Evolutionary conservation across 2,797 vertebrate genomes (phyloP).

Genomic region (Cheirogaleus major): DNA sequence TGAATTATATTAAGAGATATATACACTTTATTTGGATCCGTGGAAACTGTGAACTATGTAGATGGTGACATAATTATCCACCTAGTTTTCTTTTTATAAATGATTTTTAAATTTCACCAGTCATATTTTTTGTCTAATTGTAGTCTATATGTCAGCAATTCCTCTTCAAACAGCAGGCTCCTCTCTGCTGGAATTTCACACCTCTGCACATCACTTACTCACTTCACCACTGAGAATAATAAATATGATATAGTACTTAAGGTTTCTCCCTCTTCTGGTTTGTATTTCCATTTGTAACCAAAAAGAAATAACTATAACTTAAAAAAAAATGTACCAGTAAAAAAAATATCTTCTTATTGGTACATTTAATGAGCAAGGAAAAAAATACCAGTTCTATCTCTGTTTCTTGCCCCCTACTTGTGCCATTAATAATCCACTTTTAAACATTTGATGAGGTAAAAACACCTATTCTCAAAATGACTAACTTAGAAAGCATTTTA

Average conservation of each 20-base stretch:
- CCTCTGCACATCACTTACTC: conserved; percentile 78
- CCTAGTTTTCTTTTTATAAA: conserved; percentile 81
- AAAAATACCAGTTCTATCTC: not conserved
- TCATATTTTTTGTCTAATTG: conserved; percentile 82
- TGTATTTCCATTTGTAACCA: conserved; percentile 61
- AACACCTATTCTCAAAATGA: not conserved
- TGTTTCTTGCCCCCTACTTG: not conserved
- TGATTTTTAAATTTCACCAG: conserved; percentile 84
- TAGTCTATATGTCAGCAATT: conserved; percentile 82
- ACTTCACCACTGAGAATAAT: conserved; percentile 78
- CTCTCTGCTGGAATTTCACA: conserved; percentile 83
- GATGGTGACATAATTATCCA: conserved; percentile 82
- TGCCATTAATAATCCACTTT: not conserved
- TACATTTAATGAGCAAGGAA: not conserved
- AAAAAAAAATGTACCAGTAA: not conserved
- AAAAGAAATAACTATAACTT: conserved; percentile 51
- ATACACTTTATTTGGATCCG: conserved; percentile 79
- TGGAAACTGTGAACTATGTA: conserved; percentile 77
- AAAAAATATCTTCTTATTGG: not conserved
- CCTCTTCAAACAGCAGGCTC: conserved; percentile 79
- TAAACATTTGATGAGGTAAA: not conserved
- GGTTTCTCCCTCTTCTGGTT: conserved; percentile 62
- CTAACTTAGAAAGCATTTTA: not conserved
- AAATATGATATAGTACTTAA: conserved; percentile 72
- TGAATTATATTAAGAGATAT: conserved; percentile 81